phyloP scores from a whole-genome alignment of 2,888 invertebrate genomes.

The Stictocephala bisonia region DNA sequence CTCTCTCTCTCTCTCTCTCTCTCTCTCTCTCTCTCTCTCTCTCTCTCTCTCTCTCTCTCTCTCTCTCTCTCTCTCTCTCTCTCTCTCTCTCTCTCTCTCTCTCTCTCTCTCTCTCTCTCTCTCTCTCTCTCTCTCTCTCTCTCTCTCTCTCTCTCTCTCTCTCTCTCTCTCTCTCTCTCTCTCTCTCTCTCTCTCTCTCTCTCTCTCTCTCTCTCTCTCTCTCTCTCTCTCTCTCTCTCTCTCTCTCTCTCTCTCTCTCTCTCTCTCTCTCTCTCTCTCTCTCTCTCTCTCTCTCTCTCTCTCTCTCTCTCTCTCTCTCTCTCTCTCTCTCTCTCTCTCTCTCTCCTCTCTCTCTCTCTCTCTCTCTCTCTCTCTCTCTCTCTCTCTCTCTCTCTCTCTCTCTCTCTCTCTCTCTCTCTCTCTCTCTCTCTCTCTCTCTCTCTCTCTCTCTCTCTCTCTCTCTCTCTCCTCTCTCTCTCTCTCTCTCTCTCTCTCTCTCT shows the following conservation, averaged over 20 bases:
- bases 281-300: slow-evolving; percentile 10
- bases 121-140: neutral
- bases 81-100: neutral
- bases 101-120: neutral
- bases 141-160: neutral
- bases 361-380: slow-evolving; percentile 3
- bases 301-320: slow-evolving; percentile 1
- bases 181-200: slow-evolving; percentile 6
- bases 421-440: slow-evolving; percentile 5
- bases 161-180: slow-evolving; percentile 20
- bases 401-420: slow-evolving; percentile 10
- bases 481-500: neutral
- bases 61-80: neutral
- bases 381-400: slow-evolving; percentile 20
- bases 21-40: neutral
- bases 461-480: neutral
- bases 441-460: slow-evolving; percentile 20
- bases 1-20: neutral
- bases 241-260: slow-evolving; percentile 14
- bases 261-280: neutral
- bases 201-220: neutral
- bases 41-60: neutral
- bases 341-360: neutral
- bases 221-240: neutral
- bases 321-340: slow-evolving; percentile 11